Conservation (phyloP, 2,888 invertebrate species). For the Stictocephala bisonia region DNA sequence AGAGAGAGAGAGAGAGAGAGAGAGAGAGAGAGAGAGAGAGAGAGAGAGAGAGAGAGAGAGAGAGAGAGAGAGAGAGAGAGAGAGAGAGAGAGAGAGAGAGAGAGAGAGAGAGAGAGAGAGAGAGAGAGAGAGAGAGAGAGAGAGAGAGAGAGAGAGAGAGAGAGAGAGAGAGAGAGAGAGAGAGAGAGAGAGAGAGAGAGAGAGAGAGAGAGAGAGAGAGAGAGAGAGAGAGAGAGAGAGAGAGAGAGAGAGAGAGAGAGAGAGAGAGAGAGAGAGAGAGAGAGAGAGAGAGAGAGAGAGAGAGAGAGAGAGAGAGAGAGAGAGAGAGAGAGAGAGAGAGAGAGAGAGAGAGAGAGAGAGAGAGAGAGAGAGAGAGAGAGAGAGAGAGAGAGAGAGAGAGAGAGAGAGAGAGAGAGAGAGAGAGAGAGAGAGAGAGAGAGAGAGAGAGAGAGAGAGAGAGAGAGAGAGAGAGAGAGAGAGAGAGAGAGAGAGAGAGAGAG, state of each 20-base stretch:
- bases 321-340: not conserved
- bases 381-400: not conserved
- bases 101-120: not conserved
- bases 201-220: not conserved
- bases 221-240: not conserved
- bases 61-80: not conserved
- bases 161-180: not conserved
- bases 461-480: not conserved
- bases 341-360: not conserved
- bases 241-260: not conserved
- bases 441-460: not conserved
- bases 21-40: not conserved
- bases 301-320: not conserved
- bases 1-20: not conserved
- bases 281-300: not conserved
- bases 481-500: not conserved
- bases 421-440: not conserved
- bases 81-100: not conserved
- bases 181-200: not conserved
- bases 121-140: not conserved
- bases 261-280: not conserved
- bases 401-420: not conserved
- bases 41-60: not conserved
- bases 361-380: not conserved
- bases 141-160: not conserved